A percentile compares a stretch with the other conserved stretches of the same genome.
These are phyloP conservation scores for Chaitophorus viminalis DNA, from an alignment of 2,888 invertebrate genomes.

Conservation along the genomic window DNA sequence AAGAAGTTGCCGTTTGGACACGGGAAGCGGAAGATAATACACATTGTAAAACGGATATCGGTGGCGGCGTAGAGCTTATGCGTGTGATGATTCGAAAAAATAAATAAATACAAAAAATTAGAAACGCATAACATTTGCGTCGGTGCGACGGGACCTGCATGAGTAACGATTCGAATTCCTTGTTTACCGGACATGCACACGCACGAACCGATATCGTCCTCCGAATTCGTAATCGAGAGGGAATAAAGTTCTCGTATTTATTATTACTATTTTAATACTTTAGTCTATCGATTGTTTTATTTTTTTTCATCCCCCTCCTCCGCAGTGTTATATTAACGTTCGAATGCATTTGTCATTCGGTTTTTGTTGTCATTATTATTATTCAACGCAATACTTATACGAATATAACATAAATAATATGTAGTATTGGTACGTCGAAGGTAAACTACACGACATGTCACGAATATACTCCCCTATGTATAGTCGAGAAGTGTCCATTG, in stretches of 20 bases:
- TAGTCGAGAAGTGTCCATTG: not conserved
- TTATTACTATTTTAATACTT: not conserved
- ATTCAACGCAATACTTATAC: not conserved
- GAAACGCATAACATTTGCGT: not conserved
- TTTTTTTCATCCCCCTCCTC: not conserved
- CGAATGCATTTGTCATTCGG: not conserved
- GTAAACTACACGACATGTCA: not conserved
- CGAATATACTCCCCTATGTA: not conserved
- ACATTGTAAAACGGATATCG: not conserved
- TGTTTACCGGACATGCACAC: not conserved
- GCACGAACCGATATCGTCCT: not conserved
- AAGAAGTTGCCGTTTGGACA: not conserved
- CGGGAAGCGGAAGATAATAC: not conserved
- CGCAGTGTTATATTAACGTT: not conserved
- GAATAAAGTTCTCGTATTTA: not conserved
- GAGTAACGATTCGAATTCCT: slow-evolving; percentile 37
- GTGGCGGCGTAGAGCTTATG: not conserved
- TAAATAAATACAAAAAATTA: not conserved
- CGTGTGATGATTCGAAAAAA: not conserved
- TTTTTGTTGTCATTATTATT: slow-evolving; percentile 18
- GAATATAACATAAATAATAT: not conserved
- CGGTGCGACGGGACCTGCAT: slow-evolving; percentile 23
- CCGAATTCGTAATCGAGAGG: slow-evolving; percentile 31
- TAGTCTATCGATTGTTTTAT: not conserved
- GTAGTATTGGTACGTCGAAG: not conserved